Percentiles rank a stretch among this genome's conserved stretches.
These are phyloP conservation scores for Lasiommata megera DNA, from an alignment of 2,888 invertebrate species.

Conservation along the genomic window DNA sequence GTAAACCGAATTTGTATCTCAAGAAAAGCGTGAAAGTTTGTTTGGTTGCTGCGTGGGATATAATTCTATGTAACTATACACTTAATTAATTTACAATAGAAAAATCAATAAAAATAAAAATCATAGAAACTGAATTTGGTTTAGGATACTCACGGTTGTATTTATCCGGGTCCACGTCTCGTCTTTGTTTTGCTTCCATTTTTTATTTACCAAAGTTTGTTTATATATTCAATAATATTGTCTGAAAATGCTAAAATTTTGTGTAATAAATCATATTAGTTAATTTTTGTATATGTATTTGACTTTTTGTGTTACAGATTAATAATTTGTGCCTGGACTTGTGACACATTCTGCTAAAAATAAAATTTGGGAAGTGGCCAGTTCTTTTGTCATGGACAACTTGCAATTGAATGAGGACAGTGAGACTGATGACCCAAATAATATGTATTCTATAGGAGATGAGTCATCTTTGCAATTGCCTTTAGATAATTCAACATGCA, in stretches of 20 bases:
- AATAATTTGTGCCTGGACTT: conserved; percentile 48
- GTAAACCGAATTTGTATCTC: too few relatives aligned
- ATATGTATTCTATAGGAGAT: conserved; percentile 56
- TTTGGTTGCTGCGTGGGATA: too few relatives aligned
- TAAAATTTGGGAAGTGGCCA: conserved; percentile 67
- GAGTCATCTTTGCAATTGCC: conserved; percentile 68
- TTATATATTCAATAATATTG: conserved; percentile 23
- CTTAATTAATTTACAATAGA: too few relatives aligned
- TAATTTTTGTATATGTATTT: conserved; percentile 40
- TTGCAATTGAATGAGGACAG: conserved; percentile 63
- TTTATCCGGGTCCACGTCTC: conserved; percentile 37
- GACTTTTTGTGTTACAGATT: conserved; percentile 50
- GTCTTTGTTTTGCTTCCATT: conserved; percentile 31
- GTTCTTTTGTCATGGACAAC: conserved; percentile 65
- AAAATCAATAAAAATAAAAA: too few relatives aligned
- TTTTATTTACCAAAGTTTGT: too few relatives aligned
- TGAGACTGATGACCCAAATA: conserved; percentile 71
- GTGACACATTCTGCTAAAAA: conserved; percentile 58
- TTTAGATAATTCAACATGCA: conserved; percentile 65
- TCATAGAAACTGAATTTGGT: not conserved
- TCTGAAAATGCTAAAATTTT: conserved; percentile 37
- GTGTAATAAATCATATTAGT: conserved; percentile 40
- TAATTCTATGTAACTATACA: too few relatives aligned
- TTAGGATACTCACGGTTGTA: conserved; percentile 47
- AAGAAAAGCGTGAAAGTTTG: too few relatives aligned